These are phyloP conservation scores for Eumaeus atala DNA, from an alignment of 1,140 invertebrate species.

Conservation along the genomic window DNA sequence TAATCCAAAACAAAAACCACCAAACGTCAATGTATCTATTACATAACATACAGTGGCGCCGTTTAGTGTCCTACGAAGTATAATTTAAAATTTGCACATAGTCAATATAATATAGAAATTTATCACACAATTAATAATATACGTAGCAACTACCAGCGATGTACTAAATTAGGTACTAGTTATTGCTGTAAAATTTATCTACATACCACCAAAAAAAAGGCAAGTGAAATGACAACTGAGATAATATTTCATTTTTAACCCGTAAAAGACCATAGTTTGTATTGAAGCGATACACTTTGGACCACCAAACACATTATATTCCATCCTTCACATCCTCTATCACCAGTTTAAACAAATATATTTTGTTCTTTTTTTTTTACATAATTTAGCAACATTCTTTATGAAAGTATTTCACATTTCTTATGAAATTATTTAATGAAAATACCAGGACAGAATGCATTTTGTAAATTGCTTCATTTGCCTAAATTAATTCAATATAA, in stretches of 20 bases:
- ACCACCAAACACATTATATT: no score
- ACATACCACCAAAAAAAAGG: conserved; percentile 67
- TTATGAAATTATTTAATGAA: no score
- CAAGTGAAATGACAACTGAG: conserved; percentile 41
- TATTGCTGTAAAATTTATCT: conserved; percentile 70
- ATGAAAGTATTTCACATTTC: no score
- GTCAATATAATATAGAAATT: conserved; percentile 48
- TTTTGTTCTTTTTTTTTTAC: no score
- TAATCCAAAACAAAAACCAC: conserved; percentile 28
- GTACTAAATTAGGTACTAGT: conserved; percentile 65
- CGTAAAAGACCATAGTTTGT: conserved; percentile 12
- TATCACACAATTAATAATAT: conserved; percentile 58
- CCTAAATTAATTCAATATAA: no score
- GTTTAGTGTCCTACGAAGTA: conserved; percentile 1
- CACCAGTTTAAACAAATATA: no score
- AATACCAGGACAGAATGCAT: no score
- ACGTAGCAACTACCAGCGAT: conserved; percentile 66
- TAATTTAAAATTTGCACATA: conserved; percentile 35
- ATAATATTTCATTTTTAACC: conserved; percentile 31
- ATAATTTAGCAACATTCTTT: no score
- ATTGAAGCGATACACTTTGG: no score
- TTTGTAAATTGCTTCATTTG: no score
- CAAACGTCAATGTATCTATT: conserved; percentile 5
- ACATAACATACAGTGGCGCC: conserved; percentile 5
- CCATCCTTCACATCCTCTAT: no score